These are phyloP conservation scores for Premnoplex brunnescens DNA, from an alignment of 2,797 vertebrate species.

Conservation along the genomic window DNA sequence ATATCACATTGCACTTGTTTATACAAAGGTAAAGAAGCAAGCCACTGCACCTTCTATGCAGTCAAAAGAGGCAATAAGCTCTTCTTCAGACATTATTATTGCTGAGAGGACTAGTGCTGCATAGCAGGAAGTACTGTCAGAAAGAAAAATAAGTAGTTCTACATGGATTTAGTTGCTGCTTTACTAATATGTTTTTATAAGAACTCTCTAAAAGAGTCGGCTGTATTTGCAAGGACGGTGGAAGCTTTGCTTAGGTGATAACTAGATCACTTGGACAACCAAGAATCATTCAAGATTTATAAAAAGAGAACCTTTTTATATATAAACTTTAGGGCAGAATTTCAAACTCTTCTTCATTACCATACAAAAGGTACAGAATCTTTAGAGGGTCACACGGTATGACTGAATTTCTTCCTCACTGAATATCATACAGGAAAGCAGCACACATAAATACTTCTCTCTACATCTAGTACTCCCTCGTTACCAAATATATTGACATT, in stretches of 20 bases:
- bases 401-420: not conserved
- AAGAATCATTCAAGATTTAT: not conserved
- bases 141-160: not conserved
- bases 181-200: not conserved
- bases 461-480: not conserved
- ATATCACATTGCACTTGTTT: not conserved
- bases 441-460: not conserved
- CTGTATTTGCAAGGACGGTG: not conserved
- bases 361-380: not conserved
- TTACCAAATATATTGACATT: not conserved
- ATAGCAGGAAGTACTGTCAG: not conserved
- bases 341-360: not conserved
- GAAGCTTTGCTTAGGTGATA: not conserved
- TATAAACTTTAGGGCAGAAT: not conserved
- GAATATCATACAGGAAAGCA: not conserved
- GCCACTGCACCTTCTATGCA: not conserved
- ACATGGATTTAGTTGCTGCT: accelerated
- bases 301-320: not conserved
- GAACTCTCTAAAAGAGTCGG: not conserved
- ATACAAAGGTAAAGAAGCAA: not conserved
- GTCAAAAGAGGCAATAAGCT: not conserved
- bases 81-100: not conserved
- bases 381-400: accelerated
- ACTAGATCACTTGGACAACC: not conserved
- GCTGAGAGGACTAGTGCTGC: not conserved